Percentiles rank a stretch among this genome's conserved stretches.
phyloP scores from a whole-genome alignment of 2,797 vertebrate genomes.

The Acrossocheilus fasciatus region DNA sequence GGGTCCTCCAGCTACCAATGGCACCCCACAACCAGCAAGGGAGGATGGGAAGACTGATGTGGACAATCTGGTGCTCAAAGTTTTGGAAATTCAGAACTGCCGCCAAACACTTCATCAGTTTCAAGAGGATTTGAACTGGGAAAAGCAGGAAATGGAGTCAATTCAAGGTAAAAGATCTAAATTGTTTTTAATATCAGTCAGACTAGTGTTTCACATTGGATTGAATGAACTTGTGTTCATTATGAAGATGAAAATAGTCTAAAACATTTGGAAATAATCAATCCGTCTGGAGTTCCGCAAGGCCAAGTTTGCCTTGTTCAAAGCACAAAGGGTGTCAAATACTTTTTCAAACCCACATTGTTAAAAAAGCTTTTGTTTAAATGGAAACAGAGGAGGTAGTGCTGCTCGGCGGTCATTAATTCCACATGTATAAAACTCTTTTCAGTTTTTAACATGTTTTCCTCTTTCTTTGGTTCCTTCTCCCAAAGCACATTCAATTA shows the following conservation, averaged over 20 bases:
- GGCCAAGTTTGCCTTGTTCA: neutral
- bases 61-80: constrained; percentile 72
- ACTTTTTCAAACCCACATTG: neutral
- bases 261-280: neutral
- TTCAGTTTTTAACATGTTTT: neutral
- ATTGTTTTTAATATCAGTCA: neutral
- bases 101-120: constrained; percentile 75
- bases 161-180: constrained; percentile 67
- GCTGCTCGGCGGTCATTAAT: neutral
- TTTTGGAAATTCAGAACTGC: constrained; percentile 73
- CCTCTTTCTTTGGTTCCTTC: neutral
- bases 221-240: neutral
- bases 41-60: constrained; percentile 66
- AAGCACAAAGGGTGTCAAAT: neutral
- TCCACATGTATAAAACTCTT: neutral
- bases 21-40: constrained; percentile 11
- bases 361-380: neutral
- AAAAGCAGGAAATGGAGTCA: constrained; percentile 75
- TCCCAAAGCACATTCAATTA: neutral
- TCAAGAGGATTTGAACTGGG: constrained; percentile 81
- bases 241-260: neutral
- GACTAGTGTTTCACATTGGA: neutral
- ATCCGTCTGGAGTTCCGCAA: neutral
- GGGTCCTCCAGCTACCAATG: neutral
- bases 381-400: neutral